These are phyloP conservation scores for Psettodes erumei DNA, from an alignment of 2,113 vertebrate species.

Conservation along the genomic window DNA sequence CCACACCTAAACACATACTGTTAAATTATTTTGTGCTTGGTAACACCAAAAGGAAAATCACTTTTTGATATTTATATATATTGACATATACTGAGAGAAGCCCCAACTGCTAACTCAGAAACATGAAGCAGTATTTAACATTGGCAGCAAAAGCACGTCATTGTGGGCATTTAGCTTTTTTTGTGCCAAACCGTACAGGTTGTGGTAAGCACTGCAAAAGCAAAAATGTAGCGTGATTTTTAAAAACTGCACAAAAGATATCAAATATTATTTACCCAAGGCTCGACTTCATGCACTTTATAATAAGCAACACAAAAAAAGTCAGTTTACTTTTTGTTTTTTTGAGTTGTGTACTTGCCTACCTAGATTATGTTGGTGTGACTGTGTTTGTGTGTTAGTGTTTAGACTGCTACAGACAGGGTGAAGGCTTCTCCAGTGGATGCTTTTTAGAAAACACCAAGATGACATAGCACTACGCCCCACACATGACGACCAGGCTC, in stretches of 20 bases:
- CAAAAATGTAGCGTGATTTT: slow-evolving; percentile 82
- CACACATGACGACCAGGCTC: slow-evolving; percentile 80
- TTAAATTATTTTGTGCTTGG: slow-evolving; percentile 91
- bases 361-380: slow-evolving; percentile 77
- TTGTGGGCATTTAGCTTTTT: slow-evolving; percentile 86
- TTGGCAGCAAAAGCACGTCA: slow-evolving; percentile 87
- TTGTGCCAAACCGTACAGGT: slow-evolving; percentile 87
- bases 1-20: slow-evolving; percentile 87
- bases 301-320: slow-evolving; percentile 93
- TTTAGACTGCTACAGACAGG: slow-evolving; percentile 77
- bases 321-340: slow-evolving; percentile 83
- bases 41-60: slow-evolving; percentile 88
- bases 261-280: slow-evolving; percentile 89
- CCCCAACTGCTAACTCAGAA: slow-evolving; percentile 89
- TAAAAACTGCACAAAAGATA: slow-evolving; percentile 85
- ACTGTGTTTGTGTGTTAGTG: slow-evolving; percentile 70
- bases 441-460: slow-evolving; percentile 86
- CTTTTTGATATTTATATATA: slow-evolving; percentile 86
- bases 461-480: slow-evolving; percentile 86
- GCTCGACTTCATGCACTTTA: slow-evolving; percentile 97
- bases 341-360: slow-evolving; percentile 90
- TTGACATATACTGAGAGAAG: slow-evolving; percentile 86
- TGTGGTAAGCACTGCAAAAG: slow-evolving; percentile 91
- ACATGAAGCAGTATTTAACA: slow-evolving; percentile 91
- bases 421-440: slow-evolving; percentile 78